Evolutionary conservation across 2,888 invertebrate species (phyloP), one percentile per base, ranked within the genome.

Genomic region (Drosophila neutralis): DNA sequence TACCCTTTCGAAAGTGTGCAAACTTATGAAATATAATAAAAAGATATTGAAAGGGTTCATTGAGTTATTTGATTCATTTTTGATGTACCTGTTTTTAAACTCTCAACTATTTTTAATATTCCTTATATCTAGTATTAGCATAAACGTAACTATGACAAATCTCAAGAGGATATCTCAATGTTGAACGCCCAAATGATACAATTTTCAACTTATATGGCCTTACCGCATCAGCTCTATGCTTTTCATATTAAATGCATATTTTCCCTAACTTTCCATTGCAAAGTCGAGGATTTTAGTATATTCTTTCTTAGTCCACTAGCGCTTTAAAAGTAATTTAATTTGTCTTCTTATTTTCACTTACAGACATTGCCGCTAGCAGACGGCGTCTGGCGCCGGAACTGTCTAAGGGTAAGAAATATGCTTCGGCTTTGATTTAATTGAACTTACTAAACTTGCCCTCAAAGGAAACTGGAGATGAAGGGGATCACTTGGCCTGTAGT

Each of bases 251-350:
- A 72, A 66, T 63, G 42, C 65, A 36, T 63, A 53, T 56, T 56
- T 42, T 61, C 33, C 58, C n/a, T 24, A 11, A 15, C 21, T 51
- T 69, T 69, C 54, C 33, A 40, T 58, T 65, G 65, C 66, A 27
- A 67, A 49, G 58, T 58, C 54, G 66, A 68, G 51, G n/a, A 61
- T 38, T 58, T 48, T 33, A 36, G 51, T 52, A 38, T 18, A 70
- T 74, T 83, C 54, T 70, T 67, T 66, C 57, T 59, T 56, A 51
- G 38, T 54, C 57, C 56, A 69, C 59, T 73, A 72, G 77, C 71
- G 73, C 81, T 89, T 91, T 87, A 86, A 91, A 80, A 58, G 79
- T 83, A 89, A 91, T 90, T 91, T 91, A 90, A 91, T 90, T 91
- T 90, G 80, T 90, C 80, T 86, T 84, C 65, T 76, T 75, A 78